These are phyloP conservation scores for Drosophila kurseongensis DNA, from an alignment of 1,140 invertebrate genomes.

Conservation along the genomic window DNA sequence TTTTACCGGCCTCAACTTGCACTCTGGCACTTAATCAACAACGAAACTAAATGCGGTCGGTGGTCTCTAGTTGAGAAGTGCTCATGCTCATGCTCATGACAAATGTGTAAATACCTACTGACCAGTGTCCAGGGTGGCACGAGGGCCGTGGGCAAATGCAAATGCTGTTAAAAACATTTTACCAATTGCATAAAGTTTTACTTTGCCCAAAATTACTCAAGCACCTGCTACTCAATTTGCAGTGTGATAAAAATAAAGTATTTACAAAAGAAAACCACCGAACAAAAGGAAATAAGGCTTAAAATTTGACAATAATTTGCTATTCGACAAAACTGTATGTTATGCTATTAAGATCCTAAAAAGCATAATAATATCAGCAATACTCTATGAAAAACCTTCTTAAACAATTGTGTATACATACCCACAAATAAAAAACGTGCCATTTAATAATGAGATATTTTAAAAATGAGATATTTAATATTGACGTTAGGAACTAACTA, in stretches of 20 bases:
- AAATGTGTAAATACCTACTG: slow-evolving; percentile 49
- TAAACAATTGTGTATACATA: too few species aligned
- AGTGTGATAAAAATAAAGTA: background rate
- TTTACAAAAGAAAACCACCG: background rate
- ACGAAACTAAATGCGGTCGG: slow-evolving; percentile 67
- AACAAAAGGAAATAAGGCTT: background rate
- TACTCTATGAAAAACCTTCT: too few species aligned
- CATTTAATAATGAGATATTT: too few species aligned
- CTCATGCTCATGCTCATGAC: slow-evolving; percentile 37
- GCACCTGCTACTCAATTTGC: slow-evolving; percentile 36
- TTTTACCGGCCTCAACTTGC: slow-evolving; percentile 50
- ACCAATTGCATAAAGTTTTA: slow-evolving; percentile 57
- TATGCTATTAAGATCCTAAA: too few species aligned
- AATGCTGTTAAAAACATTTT: slow-evolving; percentile 65
- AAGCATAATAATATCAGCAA: too few species aligned
- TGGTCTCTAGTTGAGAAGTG: slow-evolving; percentile 26
- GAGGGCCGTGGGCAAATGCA: slow-evolving; percentile 55
- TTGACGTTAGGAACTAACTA: too few species aligned
- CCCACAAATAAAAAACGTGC: too few species aligned
- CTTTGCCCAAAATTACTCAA: slow-evolving; percentile 41
- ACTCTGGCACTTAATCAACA: slow-evolving; percentile 61
- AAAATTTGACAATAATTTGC: too few species aligned
- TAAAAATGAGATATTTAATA: too few species aligned
- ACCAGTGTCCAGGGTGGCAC: slow-evolving; percentile 23
- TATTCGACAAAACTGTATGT: too few species aligned